Percentiles rank a stretch among this genome's conserved stretches.
phyloP scores from a whole-genome alignment of 2,797 vertebrate genomes.

The Helostoma temminkii region DNA sequence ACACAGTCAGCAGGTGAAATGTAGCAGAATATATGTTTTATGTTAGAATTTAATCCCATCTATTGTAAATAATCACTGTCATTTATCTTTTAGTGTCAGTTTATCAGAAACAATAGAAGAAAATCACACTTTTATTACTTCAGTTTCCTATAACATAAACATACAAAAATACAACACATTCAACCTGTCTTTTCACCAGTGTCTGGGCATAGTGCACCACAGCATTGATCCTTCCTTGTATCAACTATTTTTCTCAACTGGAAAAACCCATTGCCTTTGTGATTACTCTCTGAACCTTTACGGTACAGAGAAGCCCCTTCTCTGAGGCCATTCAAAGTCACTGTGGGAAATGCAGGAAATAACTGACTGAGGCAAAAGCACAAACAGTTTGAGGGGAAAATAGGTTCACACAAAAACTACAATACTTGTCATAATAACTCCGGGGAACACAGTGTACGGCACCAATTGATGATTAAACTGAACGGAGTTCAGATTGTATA shows the following conservation, averaged over 20 bases:
- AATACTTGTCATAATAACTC: constrained; percentile 39
- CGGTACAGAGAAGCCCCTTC: constrained; percentile 26
- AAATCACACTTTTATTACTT: not conserved
- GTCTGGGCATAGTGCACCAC: constrained; percentile 18
- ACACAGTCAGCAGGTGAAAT: too few relatives aligned
- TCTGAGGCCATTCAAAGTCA: constrained; percentile 41
- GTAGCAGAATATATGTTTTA: too few relatives aligned
- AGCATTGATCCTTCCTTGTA: constrained; percentile 40
- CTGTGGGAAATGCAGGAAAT: constrained; percentile 45
- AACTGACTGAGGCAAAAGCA: constrained; percentile 40
- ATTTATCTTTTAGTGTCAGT: not conserved
- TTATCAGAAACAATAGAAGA: not conserved
- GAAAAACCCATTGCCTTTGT: constrained; percentile 56
- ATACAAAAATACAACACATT: not conserved
- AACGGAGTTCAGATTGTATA: constrained; percentile 3
- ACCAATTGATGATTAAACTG: constrained; percentile 7
- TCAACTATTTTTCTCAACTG: constrained; percentile 57
- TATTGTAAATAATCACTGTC: not conserved
- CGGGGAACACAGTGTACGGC: constrained; percentile 2
- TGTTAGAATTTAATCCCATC: too few relatives aligned
- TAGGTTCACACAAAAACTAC: constrained; percentile 12
- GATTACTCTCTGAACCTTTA: constrained; percentile 52
- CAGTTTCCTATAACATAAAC: not conserved
- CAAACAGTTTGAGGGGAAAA: constrained; percentile 37
- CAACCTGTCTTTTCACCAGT: not conserved